Percentiles rank a stretch among this genome's conserved stretches.
Conservation (phyloP, 2,797 vertebrate genomes). For the Poecilia wingei region DNA sequence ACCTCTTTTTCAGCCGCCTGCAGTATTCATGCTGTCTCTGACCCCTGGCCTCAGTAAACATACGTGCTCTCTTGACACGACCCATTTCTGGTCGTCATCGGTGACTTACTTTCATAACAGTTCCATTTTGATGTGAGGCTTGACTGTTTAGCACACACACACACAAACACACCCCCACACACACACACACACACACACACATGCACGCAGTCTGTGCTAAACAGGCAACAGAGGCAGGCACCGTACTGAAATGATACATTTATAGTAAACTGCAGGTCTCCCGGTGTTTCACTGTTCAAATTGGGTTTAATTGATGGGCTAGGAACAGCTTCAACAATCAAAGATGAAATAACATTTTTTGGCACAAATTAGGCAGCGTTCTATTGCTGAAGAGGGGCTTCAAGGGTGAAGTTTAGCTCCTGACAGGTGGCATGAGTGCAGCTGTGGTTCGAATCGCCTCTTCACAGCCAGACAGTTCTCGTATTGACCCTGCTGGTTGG, state of each 20-base stretch:
- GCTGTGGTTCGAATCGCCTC: neutral
- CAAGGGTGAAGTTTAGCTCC: neutral
- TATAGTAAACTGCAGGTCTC: neutral
- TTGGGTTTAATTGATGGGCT: neutral
- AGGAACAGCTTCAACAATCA: neutral
- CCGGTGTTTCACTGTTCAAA: neutral
- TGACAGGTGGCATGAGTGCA: neutral
- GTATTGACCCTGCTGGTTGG: neutral
- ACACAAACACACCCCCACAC: no score
- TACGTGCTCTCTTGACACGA: neutral
- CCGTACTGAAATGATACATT: neutral
- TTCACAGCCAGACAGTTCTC: neutral
- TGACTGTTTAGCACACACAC: neutral
- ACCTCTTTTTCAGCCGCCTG: constrained; percentile 1
- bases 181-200: neutral
- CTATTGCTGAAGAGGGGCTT: neutral
- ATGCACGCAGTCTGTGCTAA: no score
- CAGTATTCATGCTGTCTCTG: constrained; percentile 4
- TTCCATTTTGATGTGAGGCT: neutral
- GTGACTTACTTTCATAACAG: neutral
- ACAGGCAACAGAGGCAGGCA: neutral
- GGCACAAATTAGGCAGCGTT: neutral
- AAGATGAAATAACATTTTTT: neutral
- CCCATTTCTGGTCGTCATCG: neutral
- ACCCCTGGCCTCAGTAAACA: neutral